A percentile compares a stretch with the other conserved stretches of the same genome.
phyloP scores from a whole-genome alignment of 2,113 vertebrate genomes.

The Epinephelus fuscoguttatus region DNA sequence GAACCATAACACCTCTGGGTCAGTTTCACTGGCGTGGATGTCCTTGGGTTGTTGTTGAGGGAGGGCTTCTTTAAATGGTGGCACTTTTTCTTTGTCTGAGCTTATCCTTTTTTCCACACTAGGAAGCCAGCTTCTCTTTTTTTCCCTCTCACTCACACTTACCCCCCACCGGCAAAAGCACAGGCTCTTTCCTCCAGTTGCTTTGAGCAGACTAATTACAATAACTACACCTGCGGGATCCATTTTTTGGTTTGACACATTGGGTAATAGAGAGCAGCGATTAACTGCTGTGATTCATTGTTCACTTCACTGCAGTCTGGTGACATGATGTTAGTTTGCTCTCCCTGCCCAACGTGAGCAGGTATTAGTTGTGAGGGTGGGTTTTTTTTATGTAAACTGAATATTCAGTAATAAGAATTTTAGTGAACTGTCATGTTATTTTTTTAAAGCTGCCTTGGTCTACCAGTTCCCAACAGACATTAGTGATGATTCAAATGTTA shows the following conservation, averaged over 20 bases:
- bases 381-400: not conserved
- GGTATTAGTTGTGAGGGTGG: slow-evolving; percentile 1
- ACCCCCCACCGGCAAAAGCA: slow-evolving; percentile 36
- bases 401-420: not conserved
- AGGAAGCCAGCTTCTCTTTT: slow-evolving; percentile 36
- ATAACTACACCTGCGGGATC: slow-evolving; percentile 79
- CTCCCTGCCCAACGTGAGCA: not conserved
- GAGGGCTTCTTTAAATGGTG: slow-evolving; percentile 51
- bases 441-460: not conserved
- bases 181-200: slow-evolving; percentile 49
- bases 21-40: slow-evolving; percentile 38
- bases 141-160: slow-evolving; percentile 20
- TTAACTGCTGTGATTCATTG: slow-evolving; percentile 73
- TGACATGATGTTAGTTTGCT: slow-evolving; percentile 28
- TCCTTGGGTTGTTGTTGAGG: slow-evolving; percentile 56
- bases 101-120: slow-evolving; percentile 34
- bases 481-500: not conserved
- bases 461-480: not conserved
- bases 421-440: not conserved
- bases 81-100: slow-evolving; percentile 56
- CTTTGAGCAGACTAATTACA: slow-evolving; percentile 77
- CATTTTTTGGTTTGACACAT: slow-evolving; percentile 72
- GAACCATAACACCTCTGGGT: slow-evolving; percentile 53
- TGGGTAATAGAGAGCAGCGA: slow-evolving; percentile 58
- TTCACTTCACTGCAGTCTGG: slow-evolving; percentile 35